A percentile compares a stretch with the other conserved stretches of the same genome.
Conservation (phyloP, 92 coral and sea anemone species). For the Nematostella vectensis region DNA sequence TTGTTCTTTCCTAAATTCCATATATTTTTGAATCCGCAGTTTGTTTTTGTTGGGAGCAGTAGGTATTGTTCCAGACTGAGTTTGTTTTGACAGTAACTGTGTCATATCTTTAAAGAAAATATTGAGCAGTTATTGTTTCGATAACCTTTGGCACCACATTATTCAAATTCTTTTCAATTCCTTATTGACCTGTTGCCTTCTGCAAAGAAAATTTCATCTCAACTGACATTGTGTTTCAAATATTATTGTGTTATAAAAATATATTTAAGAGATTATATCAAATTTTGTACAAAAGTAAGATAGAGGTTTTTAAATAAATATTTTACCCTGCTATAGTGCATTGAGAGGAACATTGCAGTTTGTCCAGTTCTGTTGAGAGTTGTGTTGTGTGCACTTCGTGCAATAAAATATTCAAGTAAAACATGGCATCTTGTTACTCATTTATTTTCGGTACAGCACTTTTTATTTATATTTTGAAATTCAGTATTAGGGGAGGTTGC, state of each 20-base stretch:
- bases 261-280: neutral
- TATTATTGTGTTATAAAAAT: too few relatives aligned
- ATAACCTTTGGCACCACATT: neutral
- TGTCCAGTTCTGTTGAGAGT: too few relatives aligned
- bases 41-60: neutral
- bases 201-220: neutral
- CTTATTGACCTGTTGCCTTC: neutral
- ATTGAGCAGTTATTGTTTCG: neutral
- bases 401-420: too few relatives aligned
- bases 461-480: too few relatives aligned
- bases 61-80: neutral
- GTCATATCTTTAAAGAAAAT: neutral
- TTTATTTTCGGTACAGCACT: too few relatives aligned
- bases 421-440: too few relatives aligned
- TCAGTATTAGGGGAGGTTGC: too few relatives aligned
- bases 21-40: too few relatives aligned
- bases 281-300: neutral
- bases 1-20: too few relatives aligned
- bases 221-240: neutral
- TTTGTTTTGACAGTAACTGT: constrained; percentile 1
- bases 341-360: too few relatives aligned
- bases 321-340: neutral
- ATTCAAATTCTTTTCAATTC: too few relatives aligned
- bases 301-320: neutral
- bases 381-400: too few relatives aligned